Base-by-base conservation (phyloP, 2,888 invertebrate genomes). In the Troides oblongomaculatus region DNA sequence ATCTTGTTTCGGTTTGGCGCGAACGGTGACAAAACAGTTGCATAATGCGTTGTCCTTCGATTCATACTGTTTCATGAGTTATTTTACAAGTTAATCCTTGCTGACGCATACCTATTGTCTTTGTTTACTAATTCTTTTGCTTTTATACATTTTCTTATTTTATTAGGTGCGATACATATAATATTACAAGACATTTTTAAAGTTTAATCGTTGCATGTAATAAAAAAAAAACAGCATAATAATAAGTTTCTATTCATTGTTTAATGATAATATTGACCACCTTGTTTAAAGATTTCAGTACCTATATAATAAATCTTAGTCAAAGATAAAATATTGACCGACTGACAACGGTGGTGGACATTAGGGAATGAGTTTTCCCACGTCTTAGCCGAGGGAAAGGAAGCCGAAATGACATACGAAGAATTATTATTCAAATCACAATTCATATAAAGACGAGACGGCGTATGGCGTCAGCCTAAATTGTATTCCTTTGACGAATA, bases 391-490 rank as follows among this genome's bases (percentile, higher is more conserved):
- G 81, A 82, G 86, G 84, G 87, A 89, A 88, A 91, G 90, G 90
- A 92, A 90, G 87, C 90, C 85, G 81, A 88, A 90, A 90, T 89
- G 90, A 86, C 85, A 85, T 84, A 81, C 86, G 84, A 84, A 87
- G 87, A 86, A 90, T 92, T 92, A 90, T 89, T 92, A 92, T 92
- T 92, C 92, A 91, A 90, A 91, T 88, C 91, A 91, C 90, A 91
- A 84, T 77, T 78, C 81, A 78, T 79, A 82, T 83, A 80, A 81
- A 84, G 82, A 79, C 82, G 81, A 82, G 83, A 83, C 82, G 86
- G 81, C 84, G 83, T 82, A 83, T 83, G 85, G 88, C 88, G 87
- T 86, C 85, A 87, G 83, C 87, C 88, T 86, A 89, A 88, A 89
- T 89, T 89, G 86, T 90, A 88, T 89, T 86, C 84, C 80, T 79